Percentiles rank a stretch among this genome's conserved stretches.
These are phyloP conservation scores for Phortica okadai DNA, from an alignment of 2,888 invertebrate species.

Conservation along the genomic window DNA sequence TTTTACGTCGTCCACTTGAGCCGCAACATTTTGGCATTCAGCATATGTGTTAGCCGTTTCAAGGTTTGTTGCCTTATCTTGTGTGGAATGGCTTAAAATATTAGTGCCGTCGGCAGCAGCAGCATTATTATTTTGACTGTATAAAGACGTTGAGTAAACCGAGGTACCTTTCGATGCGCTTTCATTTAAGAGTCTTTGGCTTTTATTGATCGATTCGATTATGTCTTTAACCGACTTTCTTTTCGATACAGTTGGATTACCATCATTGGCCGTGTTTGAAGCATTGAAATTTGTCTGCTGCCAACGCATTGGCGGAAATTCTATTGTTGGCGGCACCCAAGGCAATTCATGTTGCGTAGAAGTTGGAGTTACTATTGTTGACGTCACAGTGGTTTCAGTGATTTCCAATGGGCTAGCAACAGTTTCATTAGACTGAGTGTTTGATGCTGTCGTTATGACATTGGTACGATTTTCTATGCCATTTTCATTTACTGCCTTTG, in stretches of 20 bases:
- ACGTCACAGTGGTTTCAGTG: background rate
- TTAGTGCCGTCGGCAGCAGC: slow-evolving; percentile 43
- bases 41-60: slow-evolving; percentile 33
- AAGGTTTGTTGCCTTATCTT: slow-evolving; percentile 6
- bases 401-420: background rate
- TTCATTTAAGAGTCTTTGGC: slow-evolving; percentile 72
- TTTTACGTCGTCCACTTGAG: slow-evolving; percentile 5
- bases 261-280: background rate
- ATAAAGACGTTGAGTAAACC: slow-evolving; percentile 53
- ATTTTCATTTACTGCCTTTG: background rate
- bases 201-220: slow-evolving; percentile 76
- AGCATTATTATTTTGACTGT: slow-evolving; percentile 39
- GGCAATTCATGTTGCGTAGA: background rate
- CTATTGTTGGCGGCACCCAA: background rate
- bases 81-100: slow-evolving; percentile 31
- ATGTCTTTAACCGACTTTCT: slow-evolving; percentile 73
- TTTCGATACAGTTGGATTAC: slow-evolving; percentile 50
- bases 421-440: background rate
- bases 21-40: slow-evolving; percentile 10
- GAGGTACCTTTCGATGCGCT: slow-evolving; percentile 68
- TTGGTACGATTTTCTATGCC: too few species aligned
- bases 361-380: too few species aligned
- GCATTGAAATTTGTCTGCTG: too few species aligned
- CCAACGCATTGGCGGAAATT: background rate
- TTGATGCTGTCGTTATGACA: too few species aligned